phyloP scores from a whole-genome alignment of 2,113 vertebrate genomes.

The Scolopax mira region DNA sequence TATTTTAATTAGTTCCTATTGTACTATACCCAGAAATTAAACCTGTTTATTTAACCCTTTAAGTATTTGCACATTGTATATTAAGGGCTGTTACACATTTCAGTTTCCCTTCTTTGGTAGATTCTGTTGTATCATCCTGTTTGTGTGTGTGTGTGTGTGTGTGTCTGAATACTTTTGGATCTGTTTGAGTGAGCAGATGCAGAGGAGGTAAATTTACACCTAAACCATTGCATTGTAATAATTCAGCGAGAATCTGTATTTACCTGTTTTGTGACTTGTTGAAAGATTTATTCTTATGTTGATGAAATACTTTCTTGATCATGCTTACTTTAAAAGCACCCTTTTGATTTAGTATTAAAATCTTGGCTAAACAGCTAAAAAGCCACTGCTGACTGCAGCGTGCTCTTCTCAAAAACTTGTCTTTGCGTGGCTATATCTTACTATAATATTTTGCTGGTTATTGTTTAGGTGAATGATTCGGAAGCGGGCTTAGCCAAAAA shows the following conservation, averaged over 20 bases:
- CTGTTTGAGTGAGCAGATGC: background rate
- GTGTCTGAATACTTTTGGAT: background rate
- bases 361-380: background rate
- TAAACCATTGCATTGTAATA: background rate
- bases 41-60: background rate
- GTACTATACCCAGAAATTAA: background rate
- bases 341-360: background rate
- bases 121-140: background rate
- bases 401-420: background rate
- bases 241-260: background rate
- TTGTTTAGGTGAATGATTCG: constrained; percentile 80
- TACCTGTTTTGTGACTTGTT: background rate
- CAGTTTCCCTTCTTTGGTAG: background rate
- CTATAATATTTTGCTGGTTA: background rate
- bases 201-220: background rate
- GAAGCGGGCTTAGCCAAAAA: constrained; percentile 81
- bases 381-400: background rate
- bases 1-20: background rate
- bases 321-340: background rate
- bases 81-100: background rate
- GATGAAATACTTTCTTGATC: background rate
- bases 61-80: background rate
- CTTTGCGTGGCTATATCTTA: background rate
- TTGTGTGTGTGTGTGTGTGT: background rate
- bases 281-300: background rate